Evolutionary conservation across 2,888 invertebrate species (phyloP).

Genomic region (Drosophila robusta): DNA sequence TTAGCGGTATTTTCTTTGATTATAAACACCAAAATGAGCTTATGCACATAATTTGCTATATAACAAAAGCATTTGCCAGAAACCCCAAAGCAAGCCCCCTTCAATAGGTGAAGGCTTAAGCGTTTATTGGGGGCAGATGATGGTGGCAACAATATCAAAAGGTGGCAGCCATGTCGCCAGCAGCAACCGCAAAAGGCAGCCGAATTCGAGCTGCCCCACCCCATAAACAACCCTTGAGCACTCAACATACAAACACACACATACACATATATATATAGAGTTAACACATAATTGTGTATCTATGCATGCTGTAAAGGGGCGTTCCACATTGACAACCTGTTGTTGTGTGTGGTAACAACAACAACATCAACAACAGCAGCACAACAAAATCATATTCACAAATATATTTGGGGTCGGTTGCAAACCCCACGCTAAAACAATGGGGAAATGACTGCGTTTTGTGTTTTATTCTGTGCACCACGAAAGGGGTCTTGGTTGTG

Average conservation of each 20-base stretch:
- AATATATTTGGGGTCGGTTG: slow-evolving; percentile 8
- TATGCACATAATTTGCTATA: slow-evolving; percentile 42
- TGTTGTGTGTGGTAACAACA: slow-evolving; percentile 50
- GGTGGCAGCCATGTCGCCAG: slow-evolving; percentile 39
- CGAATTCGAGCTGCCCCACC: slow-evolving; percentile 38
- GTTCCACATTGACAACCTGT: slow-evolving; percentile 71
- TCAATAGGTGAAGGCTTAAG: slow-evolving; percentile 3
- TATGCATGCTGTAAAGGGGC: slow-evolving; percentile 43
- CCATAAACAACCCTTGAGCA: slow-evolving; percentile 36
- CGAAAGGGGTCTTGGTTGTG: slow-evolving; percentile 32
- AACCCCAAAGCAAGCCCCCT: background rate
- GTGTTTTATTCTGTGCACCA: slow-evolving; percentile 25
- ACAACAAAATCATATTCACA: slow-evolving; percentile 16
- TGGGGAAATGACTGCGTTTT: slow-evolving; percentile 16
- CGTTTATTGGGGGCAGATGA: slow-evolving; percentile 5
- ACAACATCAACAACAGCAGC: slow-evolving; percentile 21
- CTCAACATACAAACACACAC: slow-evolving; percentile 13
- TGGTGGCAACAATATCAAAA: slow-evolving; percentile 4
- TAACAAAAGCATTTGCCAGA: slow-evolving; percentile 29
- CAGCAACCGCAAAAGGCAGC: slow-evolving; percentile 50
- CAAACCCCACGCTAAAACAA: background rate
- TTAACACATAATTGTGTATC: slow-evolving; percentile 56
- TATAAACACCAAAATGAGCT: slow-evolving; percentile 38
- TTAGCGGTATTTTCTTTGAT: slow-evolving; percentile 60
- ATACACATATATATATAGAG: slow-evolving; percentile 18